Percentiles rank a stretch among this genome's conserved stretches.
Conservation (phyloP, 2,888 invertebrate species). For the Drosophila maculinotata region DNA sequence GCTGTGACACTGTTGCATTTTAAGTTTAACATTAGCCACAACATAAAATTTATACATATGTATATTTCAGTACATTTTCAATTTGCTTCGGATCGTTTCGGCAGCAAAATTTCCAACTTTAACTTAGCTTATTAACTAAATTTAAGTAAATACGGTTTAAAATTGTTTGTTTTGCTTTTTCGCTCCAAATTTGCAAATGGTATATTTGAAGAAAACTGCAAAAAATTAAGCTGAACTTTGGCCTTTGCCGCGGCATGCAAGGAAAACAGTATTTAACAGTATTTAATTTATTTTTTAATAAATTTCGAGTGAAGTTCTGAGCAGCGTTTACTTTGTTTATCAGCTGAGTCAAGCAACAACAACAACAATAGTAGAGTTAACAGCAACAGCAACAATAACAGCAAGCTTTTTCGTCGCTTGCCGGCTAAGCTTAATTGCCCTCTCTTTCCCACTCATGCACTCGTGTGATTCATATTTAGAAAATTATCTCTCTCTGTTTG, state of each 20-base stretch:
- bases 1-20: slow-evolving; percentile 61
- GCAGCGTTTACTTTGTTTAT: slow-evolving; percentile 5
- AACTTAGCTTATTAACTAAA: not conserved
- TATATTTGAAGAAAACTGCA: not conserved
- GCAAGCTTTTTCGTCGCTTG: slow-evolving; percentile 10
- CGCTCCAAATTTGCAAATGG: not conserved
- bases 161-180: not conserved
- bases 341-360: slow-evolving; percentile 5
- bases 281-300: too few species aligned
- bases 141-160: not conserved
- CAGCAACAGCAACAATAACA: slow-evolving; percentile 17
- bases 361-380: too few species aligned
- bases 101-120: slow-evolving; percentile 1
- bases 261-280: not conserved
- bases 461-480: slow-evolving; percentile 16
- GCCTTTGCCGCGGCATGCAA: not conserved
- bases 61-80: slow-evolving; percentile 2
- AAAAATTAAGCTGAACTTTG: not conserved
- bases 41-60: not conserved
- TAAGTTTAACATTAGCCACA: slow-evolving; percentile 8
- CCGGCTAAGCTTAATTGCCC: not conserved
- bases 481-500: slow-evolving; percentile 11
- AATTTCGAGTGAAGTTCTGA: slow-evolving; percentile 3
- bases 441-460: not conserved
- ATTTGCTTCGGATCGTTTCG: slow-evolving; percentile 22